Evolutionary conservation across 2,113 vertebrate genomes (phyloP).

Genomic region (Psephotus haematonotus): DNA sequence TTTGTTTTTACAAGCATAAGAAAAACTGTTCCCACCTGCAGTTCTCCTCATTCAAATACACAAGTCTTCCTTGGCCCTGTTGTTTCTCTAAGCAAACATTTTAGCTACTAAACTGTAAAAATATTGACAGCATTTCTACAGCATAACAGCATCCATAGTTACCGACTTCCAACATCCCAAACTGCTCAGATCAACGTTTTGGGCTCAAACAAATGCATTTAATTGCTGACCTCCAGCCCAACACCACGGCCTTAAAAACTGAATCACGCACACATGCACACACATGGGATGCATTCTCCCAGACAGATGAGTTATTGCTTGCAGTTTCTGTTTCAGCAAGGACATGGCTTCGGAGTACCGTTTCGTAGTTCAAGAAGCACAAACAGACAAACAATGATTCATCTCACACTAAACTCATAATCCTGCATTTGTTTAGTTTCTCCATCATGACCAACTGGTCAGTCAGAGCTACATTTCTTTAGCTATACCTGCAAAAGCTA

Average conservation of each 20-base stretch:
- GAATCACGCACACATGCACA: background rate
- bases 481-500: slow-evolving; percentile 7
- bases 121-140: background rate
- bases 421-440: background rate
- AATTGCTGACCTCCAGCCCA: background rate
- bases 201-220: background rate
- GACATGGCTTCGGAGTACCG: background rate
- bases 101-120: background rate
- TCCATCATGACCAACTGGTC: slow-evolving; percentile 14
- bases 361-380: slow-evolving; percentile 31
- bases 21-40: background rate
- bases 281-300: background rate
- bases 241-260: background rate
- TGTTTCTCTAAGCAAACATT: background rate
- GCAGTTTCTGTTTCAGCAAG: background rate
- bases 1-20: background rate
- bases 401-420: slow-evolving; percentile 26
- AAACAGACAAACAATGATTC: slow-evolving; percentile 9
- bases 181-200: background rate
- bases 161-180: background rate
- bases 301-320: background rate
- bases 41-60: background rate
- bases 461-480: background rate
- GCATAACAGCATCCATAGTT: background rate
- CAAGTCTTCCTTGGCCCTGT: background rate